These are phyloP conservation scores for Rhinoraja longicauda DNA, from an alignment of 2,797 vertebrate genomes.

Conservation along the genomic window DNA sequence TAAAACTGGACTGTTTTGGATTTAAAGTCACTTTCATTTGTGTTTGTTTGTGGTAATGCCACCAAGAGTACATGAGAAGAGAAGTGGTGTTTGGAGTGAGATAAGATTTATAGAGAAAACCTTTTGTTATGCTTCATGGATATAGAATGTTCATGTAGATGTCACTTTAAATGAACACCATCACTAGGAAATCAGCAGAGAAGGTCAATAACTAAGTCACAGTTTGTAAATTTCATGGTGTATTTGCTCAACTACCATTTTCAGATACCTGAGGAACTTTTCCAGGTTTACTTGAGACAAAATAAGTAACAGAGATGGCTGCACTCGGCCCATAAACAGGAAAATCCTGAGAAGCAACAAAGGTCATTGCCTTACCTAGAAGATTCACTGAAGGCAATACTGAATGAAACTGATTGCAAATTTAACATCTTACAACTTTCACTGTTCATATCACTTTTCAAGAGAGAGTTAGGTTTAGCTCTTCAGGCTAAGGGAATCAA, in stretches of 20 bases:
- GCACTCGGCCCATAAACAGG: background rate
- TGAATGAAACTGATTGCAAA: background rate
- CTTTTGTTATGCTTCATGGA: background rate
- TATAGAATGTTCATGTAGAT: background rate
- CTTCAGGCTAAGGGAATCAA: no score
- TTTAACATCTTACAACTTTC: background rate
- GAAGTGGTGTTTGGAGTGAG: background rate
- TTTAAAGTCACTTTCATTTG: background rate
- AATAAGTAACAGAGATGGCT: background rate
- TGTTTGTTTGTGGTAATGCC: background rate
- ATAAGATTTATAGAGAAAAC: background rate
- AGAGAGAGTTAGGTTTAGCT: no score
- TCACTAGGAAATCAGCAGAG: background rate
- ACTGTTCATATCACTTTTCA: no score
- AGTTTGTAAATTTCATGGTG: background rate
- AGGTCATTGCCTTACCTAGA: background rate
- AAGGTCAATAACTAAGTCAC: background rate
- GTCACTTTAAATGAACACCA: background rate
- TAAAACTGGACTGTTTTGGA: background rate
- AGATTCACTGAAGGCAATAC: background rate
- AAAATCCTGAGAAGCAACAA: background rate
- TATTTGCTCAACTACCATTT: background rate
- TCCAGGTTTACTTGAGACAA: background rate
- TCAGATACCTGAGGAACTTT: background rate
- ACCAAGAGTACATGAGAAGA: background rate